Conservation (phyloP, 2,888 invertebrate genomes). For the Sphaerophoria taeniata region DNA sequence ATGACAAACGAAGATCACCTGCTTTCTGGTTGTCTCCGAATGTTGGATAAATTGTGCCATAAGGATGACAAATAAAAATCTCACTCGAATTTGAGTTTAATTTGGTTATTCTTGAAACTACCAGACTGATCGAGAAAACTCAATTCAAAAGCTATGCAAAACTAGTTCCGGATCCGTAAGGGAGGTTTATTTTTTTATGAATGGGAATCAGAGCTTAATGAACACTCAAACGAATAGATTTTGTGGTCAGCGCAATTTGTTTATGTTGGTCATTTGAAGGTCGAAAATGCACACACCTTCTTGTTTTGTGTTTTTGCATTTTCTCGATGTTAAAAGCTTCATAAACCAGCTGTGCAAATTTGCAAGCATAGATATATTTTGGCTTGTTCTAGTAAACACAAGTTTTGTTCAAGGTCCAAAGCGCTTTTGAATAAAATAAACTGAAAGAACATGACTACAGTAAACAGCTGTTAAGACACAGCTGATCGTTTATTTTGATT, state of each 20-base stretch:
- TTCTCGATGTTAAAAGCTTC: conserved; percentile 32
- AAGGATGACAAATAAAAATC: neutral
- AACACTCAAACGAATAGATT: conserved; percentile 16
- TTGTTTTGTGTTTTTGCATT: conserved; percentile 8
- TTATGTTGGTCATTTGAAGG: conserved; percentile 45
- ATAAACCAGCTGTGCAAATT: conserved; percentile 23
- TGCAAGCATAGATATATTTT: conserved; percentile 25
- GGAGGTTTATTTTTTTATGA: conserved; percentile 19
- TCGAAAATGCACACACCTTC: conserved; percentile 47
- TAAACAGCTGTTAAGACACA: conserved; percentile 42
- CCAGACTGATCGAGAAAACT: neutral
- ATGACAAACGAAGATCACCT: conserved; percentile 42
- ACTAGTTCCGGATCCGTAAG: conserved; percentile 25
- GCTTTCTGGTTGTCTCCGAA: neutral
- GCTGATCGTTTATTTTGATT: conserved; percentile 4
- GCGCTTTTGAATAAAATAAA: neutral
- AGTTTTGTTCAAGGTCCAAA: conserved; percentile 24
- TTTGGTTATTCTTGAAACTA: neutral
- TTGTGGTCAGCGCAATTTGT: conserved; percentile 21
- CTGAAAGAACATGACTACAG: neutral
- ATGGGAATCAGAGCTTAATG: conserved; percentile 38
- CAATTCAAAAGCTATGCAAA: conserved; percentile 13
- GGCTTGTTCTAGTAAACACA: neutral
- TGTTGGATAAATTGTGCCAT: neutral
- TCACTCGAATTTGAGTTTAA: conserved; percentile 9